Evolutionary conservation across 2,888 invertebrate species (phyloP).

Genomic region (Melangyna quadrimaculata): DNA sequence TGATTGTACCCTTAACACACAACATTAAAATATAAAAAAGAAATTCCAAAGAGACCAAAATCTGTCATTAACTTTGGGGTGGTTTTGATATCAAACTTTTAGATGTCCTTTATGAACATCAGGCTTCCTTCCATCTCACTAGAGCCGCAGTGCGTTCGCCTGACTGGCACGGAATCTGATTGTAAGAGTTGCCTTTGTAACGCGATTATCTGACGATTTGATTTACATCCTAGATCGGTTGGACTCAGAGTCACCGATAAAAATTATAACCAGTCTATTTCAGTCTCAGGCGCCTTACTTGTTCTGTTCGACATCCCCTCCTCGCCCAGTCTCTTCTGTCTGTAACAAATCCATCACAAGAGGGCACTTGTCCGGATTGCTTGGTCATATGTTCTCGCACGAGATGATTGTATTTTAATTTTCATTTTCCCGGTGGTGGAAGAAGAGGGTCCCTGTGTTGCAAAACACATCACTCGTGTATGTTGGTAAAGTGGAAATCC

Average conservation of each 20-base stretch:
- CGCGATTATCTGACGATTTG: conserved; percentile 81
- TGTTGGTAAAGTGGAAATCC: conserved; percentile 58
- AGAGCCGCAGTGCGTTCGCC: not conserved
- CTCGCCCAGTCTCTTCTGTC: conserved; percentile 19
- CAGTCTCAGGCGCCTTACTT: not conserved
- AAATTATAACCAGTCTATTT: conserved; percentile 59
- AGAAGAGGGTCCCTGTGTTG: conserved; percentile 42
- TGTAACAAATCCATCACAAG: conserved; percentile 53
- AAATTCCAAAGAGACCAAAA: conserved; percentile 37
- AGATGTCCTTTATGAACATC: conserved; percentile 36
- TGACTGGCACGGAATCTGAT: conserved; percentile 32
- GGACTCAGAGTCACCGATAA: conserved; percentile 40
- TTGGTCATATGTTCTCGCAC: conserved; percentile 74
- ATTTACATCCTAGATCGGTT: conserved; percentile 75
- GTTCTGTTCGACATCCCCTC: not conserved
- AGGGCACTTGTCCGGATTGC: conserved; percentile 73
- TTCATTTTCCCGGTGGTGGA: conserved; percentile 58
- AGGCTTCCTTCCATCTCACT: conserved; percentile 53
- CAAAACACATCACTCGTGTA: conserved; percentile 29
- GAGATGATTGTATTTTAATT: conserved; percentile 73
- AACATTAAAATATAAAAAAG: conserved; percentile 27
- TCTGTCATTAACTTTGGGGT: conserved; percentile 64
- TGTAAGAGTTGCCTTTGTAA: conserved; percentile 78
- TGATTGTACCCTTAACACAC: conserved; percentile 56
- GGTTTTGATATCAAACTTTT: conserved; percentile 67